Base-by-base conservation (phyloP, 2,797 vertebrate species). In the Brachymystax lenok region DNA sequence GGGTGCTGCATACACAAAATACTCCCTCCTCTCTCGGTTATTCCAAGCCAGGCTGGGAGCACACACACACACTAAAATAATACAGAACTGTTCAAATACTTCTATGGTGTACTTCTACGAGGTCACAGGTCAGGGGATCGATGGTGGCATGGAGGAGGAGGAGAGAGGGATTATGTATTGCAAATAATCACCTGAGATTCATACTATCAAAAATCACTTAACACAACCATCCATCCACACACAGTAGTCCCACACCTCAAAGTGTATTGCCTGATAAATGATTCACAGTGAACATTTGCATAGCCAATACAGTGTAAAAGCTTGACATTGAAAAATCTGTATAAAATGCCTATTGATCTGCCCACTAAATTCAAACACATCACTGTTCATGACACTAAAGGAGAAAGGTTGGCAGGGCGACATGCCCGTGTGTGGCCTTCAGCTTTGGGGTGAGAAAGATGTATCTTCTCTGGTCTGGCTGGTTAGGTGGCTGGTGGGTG, bases 1-100 rank as follows among this genome's bases (percentile, higher is more conserved):
- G 75, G 71, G 59, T 78, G 71, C 70, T 46, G 40, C n/a, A 81
- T 79, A 80, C 86, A 79, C 79, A 56, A 46, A 46, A 46, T 46
- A 46, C 71, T 63, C 50, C 84, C 54, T 80, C 74, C 79, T 75
- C 80, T 46, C 79, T 73, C 30, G 78, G 73, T 40, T 80, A 69
- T 56, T 86, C 77, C 77, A 75, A 28, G 66, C 66, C 61, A 64
- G 24, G 84, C 6, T 64, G 10, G 54, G 52, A n/a, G 56, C 19
- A 10, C 5, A 6, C 56, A 21, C 4, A n/a, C n/a, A 59, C n/a
- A 59, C 17, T 8, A 2, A 59, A 19, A 21, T 5, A 12, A 46
- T 59, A 19, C 16, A 19, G 56, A n/a, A 13, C 28, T 30, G 13
- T 61, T 61, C 3, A 21, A 16, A 24, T 21, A 8, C 10, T 10